Conservation (phyloP, 2,113 vertebrate genomes). For the Zosterops hypoxanthus region DNA sequence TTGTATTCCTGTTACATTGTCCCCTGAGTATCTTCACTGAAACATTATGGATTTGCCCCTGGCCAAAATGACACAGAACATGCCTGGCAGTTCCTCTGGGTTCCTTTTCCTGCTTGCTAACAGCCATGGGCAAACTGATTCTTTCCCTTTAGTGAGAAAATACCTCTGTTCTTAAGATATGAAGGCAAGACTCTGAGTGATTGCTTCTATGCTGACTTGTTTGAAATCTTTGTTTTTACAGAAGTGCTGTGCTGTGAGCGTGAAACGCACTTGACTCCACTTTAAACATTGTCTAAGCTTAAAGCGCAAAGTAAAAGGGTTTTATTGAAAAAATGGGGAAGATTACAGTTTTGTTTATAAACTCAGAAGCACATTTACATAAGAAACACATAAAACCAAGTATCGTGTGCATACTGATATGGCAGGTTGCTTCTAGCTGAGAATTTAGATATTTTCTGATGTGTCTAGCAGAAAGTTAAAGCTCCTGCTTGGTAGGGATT, state of each 20-base stretch:
- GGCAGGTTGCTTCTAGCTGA: not conserved
- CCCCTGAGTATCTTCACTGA: not conserved
- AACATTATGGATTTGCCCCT: not conserved
- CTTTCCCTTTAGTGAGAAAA: not conserved
- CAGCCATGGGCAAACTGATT: not conserved
- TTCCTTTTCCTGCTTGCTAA: not conserved
- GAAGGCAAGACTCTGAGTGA: not conserved
- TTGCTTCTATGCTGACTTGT: not conserved
- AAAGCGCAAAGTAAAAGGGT: not conserved
- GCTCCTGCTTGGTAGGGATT: not conserved
- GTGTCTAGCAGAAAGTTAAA: not conserved
- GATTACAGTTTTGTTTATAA: conserved; percentile 30
- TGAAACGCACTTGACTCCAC: not conserved
- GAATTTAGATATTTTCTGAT: not conserved
- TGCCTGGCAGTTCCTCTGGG: not conserved
- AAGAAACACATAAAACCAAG: conserved; percentile 26
- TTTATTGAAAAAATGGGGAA: not conserved
- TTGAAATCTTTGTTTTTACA: not conserved
- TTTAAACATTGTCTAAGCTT: not conserved
- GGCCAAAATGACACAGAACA: not conserved
- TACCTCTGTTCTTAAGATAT: not conserved
- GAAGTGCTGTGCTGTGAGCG: not conserved
- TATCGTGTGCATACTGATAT: not conserved
- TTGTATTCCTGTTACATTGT: not conserved
- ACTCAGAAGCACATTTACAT: conserved; percentile 11